Evolutionary conservation across 1,140 invertebrate species (phyloP), one percentile per base, ranked within the genome.

Genomic region (Galendromus occidentalis): DNA sequence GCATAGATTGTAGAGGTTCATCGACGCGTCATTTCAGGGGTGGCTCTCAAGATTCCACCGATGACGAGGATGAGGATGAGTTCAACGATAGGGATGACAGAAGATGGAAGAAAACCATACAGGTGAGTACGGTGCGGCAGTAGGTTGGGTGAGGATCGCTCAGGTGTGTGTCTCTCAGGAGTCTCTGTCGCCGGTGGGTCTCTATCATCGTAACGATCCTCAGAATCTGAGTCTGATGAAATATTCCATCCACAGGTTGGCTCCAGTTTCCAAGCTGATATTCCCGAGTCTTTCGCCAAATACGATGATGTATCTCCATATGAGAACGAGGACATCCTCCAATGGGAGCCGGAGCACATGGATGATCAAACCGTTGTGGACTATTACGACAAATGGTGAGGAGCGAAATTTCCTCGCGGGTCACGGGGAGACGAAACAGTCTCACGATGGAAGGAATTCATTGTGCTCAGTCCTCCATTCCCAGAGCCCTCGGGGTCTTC

Each of bases 291-390:
- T 20, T 77, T 95, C 4, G 86, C 85, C 72, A 84, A 84, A 72
- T 94, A 95, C 77, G 91, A 89, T 73, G 89, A 93, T 79, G 86
- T 86, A 4, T 79, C 76, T 71, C 90, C 91, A 0, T 95, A 96
- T 77, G 91, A 96, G 78, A 95, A 95, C 79, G 89, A 94, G 75
- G 92, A 96, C 74, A 88, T 91, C 76, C 79, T 95, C 66, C 76
- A 96, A 1, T 97, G 92, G 92, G 86, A 91, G 76, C 91, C 91
- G 1, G 81, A 78, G 70, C 81, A 82, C 68, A 78, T 92, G 51
- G 80, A 81, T 25, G 84, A 87, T 72, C 78, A 81, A 63, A 81
- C 84, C 67, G 85, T 70, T 1, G 67, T 64, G 25, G 59, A 68
- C 29, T 70, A 66, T 64, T 64, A 68, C 18, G 41, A 47, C 51